phyloP scores from a whole-genome alignment of 1,140 invertebrate genomes.

The Drosophila jambulina region DNA sequence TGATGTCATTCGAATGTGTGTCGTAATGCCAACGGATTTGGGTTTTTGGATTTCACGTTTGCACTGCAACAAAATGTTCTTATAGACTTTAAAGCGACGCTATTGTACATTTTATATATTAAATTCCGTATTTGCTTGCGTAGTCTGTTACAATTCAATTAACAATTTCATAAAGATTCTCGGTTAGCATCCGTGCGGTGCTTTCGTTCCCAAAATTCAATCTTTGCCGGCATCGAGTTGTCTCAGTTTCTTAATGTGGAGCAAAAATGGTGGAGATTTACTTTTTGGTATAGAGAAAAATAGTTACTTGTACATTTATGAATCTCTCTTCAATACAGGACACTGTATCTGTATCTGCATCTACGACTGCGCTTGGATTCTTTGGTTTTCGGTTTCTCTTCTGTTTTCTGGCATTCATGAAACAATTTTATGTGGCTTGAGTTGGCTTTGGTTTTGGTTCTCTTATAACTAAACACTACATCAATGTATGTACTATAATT shows the following conservation, averaged over 20 bases:
- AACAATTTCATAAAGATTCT: constrained; percentile 50
- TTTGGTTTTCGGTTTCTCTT: constrained; percentile 49
- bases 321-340: constrained; percentile 41
- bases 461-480: constrained; percentile 80
- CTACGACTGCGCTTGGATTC: constrained; percentile 38
- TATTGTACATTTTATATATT: constrained; percentile 79
- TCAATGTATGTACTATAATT: constrained; percentile 84
- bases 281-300: constrained; percentile 76
- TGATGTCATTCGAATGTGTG: constrained; percentile 69
- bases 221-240: constrained; percentile 64
- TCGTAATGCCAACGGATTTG: constrained; percentile 67
- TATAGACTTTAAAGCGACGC: constrained; percentile 77
- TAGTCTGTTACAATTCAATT: constrained; percentile 70
- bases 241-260: constrained; percentile 65
- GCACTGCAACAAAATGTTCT: constrained; percentile 70
- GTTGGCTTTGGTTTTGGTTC: constrained; percentile 55
- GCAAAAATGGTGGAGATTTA: constrained; percentile 79
- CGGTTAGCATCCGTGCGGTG: constrained; percentile 34
- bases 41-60: constrained; percentile 71
- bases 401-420: constrained; percentile 67
- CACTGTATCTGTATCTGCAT: constrained; percentile 33
- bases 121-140: constrained; percentile 79
- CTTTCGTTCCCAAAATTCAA: constrained; percentile 35
- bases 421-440: constrained; percentile 60
- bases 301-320: constrained; percentile 80